Evolutionary conservation across 2,888 invertebrate species (phyloP).

Genomic region (Halictus quadricinctus): DNA sequence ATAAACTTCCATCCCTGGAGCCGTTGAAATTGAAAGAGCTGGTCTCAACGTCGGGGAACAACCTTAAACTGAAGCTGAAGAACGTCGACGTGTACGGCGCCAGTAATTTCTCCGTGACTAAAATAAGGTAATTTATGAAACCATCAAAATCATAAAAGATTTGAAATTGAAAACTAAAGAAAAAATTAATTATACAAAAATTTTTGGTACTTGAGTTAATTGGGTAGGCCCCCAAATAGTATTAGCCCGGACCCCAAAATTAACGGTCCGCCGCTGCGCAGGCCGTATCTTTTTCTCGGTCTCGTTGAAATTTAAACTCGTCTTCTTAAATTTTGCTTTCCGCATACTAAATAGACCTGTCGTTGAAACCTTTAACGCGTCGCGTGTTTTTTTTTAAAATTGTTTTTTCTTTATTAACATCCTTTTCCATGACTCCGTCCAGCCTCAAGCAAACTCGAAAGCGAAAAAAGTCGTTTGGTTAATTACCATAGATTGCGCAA

Average conservation of each 20-base stretch:
- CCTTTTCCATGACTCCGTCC: not conserved
- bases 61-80: slow-evolving; percentile 84
- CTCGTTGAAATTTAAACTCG: slow-evolving; percentile 1
- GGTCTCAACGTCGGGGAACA: slow-evolving; percentile 83
- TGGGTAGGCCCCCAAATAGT: too few relatives aligned
- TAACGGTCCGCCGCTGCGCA: too few relatives aligned
- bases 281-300: not conserved
- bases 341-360: not conserved
- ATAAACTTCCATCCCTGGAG: slow-evolving; percentile 87
- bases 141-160: not conserved
- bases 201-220: too few relatives aligned
- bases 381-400: too few relatives aligned
- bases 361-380: not conserved
- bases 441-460: not conserved
- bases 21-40: slow-evolving; percentile 87
- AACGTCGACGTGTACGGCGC: slow-evolving; percentile 86
- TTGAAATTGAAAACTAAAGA: too few relatives aligned
- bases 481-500: not conserved
- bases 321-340: not conserved
- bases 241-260: too few relatives aligned
- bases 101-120: slow-evolving; percentile 85
- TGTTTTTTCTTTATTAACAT: not conserved
- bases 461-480: not conserved
- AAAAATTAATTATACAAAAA: too few relatives aligned
- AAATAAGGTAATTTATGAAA: slow-evolving; percentile 83